Conservation (phyloP, 2,888 invertebrate genomes). For the Luffia ferchaultella region DNA sequence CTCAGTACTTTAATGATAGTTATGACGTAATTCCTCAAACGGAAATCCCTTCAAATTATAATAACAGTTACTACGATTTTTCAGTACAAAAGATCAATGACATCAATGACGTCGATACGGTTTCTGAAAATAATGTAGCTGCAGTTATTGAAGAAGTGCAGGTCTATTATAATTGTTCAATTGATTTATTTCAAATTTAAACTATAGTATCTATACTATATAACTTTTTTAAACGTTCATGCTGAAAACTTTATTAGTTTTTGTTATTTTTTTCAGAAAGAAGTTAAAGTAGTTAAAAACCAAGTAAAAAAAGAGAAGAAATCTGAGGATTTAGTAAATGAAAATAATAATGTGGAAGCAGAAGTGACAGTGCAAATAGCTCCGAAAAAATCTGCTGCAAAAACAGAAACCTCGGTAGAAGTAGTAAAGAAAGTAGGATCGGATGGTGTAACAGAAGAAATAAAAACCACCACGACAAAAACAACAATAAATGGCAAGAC, state of each 20-base stretch:
- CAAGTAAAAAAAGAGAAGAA: slow-evolving; percentile 36
- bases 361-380: slow-evolving; percentile 45
- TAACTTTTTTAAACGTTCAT: no score
- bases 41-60: no score
- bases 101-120: no score
- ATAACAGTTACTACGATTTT: no score
- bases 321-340: slow-evolving; percentile 36
- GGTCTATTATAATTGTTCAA: no score
- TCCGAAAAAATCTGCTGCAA: slow-evolving; percentile 43
- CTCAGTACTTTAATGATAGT: neutral
- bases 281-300: slow-evolving; percentile 40
- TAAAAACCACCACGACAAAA: slow-evolving; percentile 50
- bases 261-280: slow-evolving; percentile 53
- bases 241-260: no score
- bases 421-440: slow-evolving; percentile 41
- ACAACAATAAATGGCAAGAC: slow-evolving; percentile 52
- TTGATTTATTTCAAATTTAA: no score
- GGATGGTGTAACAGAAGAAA: slow-evolving; percentile 47
- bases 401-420: slow-evolving; percentile 54
- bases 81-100: no score
- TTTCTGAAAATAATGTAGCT: no score
- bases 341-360: slow-evolving; percentile 34
- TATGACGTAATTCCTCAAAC: neutral
- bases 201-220: no score
- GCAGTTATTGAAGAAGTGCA: no score